A percentile compares a stretch with the other conserved stretches of the same genome.
Conservation (phyloP, 2,888 invertebrate species). For the Willowsia nigromaculata region DNA sequence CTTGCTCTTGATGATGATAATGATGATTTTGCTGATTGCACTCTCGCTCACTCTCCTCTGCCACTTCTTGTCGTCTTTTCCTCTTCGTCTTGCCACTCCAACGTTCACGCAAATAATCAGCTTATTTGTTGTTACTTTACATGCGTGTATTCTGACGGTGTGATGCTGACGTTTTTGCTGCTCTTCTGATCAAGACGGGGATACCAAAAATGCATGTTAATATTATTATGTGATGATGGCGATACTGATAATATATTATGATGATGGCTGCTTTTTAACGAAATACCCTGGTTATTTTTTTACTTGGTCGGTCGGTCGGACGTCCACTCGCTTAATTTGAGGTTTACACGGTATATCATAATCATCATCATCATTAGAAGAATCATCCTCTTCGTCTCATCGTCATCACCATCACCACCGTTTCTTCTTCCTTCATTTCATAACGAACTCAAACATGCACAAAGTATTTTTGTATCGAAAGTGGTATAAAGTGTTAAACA, state of each 20-base stretch:
- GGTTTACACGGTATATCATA: conserved; percentile 49
- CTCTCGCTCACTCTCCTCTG: background rate
- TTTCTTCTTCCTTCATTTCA: conserved; percentile 12
- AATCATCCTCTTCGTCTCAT: conserved; percentile 16
- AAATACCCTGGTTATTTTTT: background rate
- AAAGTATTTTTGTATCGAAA: background rate
- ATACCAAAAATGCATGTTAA: conserved; percentile 27
- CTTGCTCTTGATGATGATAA: conserved; percentile 5
- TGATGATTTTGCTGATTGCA: conserved; percentile 37
- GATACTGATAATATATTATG: conserved; percentile 36
- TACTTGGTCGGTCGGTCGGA: conserved; percentile 28
- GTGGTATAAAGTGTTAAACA: conserved; percentile 36
- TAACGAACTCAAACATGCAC: conserved; percentile 24
- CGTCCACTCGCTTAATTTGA: conserved; percentile 33
- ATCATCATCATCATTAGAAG: conserved; percentile 30
- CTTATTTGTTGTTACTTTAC: conserved; percentile 14
- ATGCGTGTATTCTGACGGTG: background rate
- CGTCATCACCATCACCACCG: background rate
- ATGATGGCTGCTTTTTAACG: conserved; percentile 20
- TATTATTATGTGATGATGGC: conserved; percentile 36
- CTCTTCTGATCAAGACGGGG: background rate
- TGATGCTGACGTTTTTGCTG: background rate
- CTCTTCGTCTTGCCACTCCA: too few species aligned
- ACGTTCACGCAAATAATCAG: conserved; percentile 23
- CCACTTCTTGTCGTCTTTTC: background rate